Evolutionary conservation across 1,140 invertebrate genomes (phyloP).

Genomic region (Drosophila tristis): DNA sequence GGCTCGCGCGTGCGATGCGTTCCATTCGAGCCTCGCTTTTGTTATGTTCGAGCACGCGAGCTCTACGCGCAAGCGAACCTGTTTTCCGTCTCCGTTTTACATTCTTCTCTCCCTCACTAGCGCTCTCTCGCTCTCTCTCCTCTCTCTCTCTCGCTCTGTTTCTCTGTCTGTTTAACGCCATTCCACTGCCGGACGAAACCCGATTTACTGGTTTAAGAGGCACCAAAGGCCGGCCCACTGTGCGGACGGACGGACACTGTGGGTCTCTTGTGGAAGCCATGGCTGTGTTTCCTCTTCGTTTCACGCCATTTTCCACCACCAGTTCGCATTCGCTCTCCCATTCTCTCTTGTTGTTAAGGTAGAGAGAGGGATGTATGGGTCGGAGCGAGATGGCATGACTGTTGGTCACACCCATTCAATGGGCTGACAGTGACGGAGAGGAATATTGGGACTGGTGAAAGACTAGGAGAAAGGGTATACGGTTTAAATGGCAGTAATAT

Average conservation of each 20-base stretch:
- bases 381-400: constrained; percentile 39
- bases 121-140: constrained; percentile 20
- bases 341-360: not conserved
- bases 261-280: constrained; percentile 47
- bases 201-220: constrained; percentile 56
- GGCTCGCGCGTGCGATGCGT: constrained; percentile 58
- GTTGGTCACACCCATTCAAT: constrained; percentile 62
- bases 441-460: constrained; percentile 18
- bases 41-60: constrained; percentile 71
- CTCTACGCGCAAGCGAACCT: constrained; percentile 76
- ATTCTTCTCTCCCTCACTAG: constrained; percentile 8
- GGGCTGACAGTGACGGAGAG: constrained; percentile 28
- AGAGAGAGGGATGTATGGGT: constrained; percentile 9
- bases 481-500: no score
- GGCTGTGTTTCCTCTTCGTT: constrained; percentile 33
- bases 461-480: no score
- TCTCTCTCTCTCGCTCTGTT: constrained; percentile 29
- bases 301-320: constrained; percentile 76
- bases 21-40: constrained; percentile 83
- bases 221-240: constrained; percentile 65
- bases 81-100: constrained; percentile 51
- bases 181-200: constrained; percentile 63
- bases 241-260: not conserved
- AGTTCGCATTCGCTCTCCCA: not conserved
- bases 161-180: constrained; percentile 52